A percentile compares a stretch with the other conserved stretches of the same genome.
phyloP scores from a whole-genome alignment of 2,113 vertebrate species.

The Strix uralensis region DNA sequence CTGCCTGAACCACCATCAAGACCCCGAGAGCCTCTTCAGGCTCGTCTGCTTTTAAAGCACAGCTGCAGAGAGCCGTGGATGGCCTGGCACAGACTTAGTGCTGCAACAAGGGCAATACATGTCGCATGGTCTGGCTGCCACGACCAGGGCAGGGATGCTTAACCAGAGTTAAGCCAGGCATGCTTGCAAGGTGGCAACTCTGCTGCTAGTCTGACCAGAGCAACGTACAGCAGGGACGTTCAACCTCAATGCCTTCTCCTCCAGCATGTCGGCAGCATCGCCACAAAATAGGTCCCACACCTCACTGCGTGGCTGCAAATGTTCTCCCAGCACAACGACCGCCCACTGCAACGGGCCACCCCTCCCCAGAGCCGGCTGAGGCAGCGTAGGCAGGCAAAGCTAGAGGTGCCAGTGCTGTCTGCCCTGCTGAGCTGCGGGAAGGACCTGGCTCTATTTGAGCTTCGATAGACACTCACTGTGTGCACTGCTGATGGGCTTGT shows the following conservation, averaged over 20 bases:
- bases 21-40: not conserved
- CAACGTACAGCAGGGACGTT: not conserved
- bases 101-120: not conserved
- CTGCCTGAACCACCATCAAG: not conserved
- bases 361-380: fast-evolving
- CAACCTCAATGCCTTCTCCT: not conserved
- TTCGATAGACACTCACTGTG: slow-evolving; percentile 83
- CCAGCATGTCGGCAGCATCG: not conserved
- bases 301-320: not conserved
- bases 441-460: not conserved
- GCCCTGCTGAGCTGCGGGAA: not conserved
- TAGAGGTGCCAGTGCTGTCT: not conserved
- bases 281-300: not conserved
- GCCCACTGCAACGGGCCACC: not conserved
- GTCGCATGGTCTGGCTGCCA: fast-evolving
- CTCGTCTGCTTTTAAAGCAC: not conserved
- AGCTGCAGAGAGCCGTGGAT: not conserved
- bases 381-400: not conserved
- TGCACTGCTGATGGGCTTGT: slow-evolving; percentile 82
- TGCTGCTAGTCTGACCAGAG: not conserved
- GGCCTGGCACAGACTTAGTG: not conserved
- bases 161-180: not conserved
- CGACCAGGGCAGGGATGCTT: not conserved
- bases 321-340: not conserved
- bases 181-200: not conserved